A percentile compares a stretch with the other conserved stretches of the same genome.
phyloP scores from a whole-genome alignment of 2,888 invertebrate genomes.

The Colletes collaris region DNA sequence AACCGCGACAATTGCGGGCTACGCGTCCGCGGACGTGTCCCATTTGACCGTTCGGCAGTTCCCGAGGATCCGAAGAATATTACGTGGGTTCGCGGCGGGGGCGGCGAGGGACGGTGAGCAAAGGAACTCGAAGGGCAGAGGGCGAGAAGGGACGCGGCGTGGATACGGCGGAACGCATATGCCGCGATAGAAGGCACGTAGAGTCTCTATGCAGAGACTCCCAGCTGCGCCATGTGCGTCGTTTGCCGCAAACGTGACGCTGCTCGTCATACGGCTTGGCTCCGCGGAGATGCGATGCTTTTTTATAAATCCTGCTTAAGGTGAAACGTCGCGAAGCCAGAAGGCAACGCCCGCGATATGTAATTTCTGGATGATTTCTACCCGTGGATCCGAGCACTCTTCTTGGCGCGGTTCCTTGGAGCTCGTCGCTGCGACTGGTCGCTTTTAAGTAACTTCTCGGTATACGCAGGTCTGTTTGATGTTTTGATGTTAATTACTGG shows the following conservation, averaged over 20 bases:
- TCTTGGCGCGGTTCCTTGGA: conserved; percentile 16
- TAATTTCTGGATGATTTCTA: conserved; percentile 39
- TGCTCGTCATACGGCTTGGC: conserved; percentile 72
- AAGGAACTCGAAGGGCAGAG: conserved; percentile 50
- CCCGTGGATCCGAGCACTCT: conserved; percentile 12
- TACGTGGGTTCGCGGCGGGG: conserved; percentile 62
- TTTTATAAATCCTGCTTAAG: conserved; percentile 64
- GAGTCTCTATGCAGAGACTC: conserved; percentile 77
- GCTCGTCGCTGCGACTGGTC: neutral
- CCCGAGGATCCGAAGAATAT: conserved; percentile 69
- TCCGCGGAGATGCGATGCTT: conserved; percentile 56
- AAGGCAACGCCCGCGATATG: conserved; percentile 55
- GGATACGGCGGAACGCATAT: conserved; percentile 66
- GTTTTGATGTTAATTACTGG: no score
- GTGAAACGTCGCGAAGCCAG: conserved; percentile 46
- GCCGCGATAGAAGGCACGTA: conserved; percentile 76
- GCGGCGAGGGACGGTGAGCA: conserved; percentile 56
- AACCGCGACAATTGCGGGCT: conserved; percentile 72
- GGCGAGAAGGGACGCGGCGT: conserved; percentile 20
- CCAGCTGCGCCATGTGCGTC: conserved; percentile 81
- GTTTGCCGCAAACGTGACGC: conserved; percentile 82
- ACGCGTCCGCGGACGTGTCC: conserved; percentile 66
- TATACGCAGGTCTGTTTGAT: no score
- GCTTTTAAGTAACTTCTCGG: no score
- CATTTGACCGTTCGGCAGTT: conserved; percentile 65